Evolutionary conservation across 2,113 vertebrate genomes (phyloP).

Genomic region (Piaya cayana): DNA sequence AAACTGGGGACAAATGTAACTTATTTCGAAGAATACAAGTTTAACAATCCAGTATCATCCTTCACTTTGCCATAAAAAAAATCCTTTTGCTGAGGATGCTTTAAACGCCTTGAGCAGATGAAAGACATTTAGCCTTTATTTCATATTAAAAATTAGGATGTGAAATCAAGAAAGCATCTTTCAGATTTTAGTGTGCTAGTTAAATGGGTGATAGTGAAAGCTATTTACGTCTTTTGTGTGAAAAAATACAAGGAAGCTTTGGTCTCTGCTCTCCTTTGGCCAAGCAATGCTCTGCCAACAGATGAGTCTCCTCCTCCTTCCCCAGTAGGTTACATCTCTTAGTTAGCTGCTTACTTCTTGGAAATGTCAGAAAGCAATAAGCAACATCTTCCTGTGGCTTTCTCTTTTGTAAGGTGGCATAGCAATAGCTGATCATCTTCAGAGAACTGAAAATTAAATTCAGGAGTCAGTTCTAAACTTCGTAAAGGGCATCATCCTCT

Average conservation of each 20-base stretch:
- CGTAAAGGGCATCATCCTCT: background rate
- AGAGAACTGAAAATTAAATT: background rate
- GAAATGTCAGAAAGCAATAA: background rate
- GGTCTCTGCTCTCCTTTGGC: background rate
- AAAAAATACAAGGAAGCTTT: background rate
- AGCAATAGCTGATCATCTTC: fast-evolving
- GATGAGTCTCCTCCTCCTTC: background rate
- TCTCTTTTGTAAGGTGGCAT: background rate
- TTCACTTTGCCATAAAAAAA: slow-evolving; percentile 23
- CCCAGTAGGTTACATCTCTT: background rate
- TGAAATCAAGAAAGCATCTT: slow-evolving; percentile 35
- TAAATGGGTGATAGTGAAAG: slow-evolving; percentile 4
- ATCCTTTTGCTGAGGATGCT: slow-evolving; percentile 1
- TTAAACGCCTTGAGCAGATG: background rate
- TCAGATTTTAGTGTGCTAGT: background rate
- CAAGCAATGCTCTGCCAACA: background rate
- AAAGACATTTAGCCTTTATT: slow-evolving; percentile 55
- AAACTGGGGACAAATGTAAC: slow-evolving; percentile 57
- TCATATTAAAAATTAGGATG: slow-evolving; percentile 48
- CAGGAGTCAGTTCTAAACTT: background rate
- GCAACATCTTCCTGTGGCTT: background rate
- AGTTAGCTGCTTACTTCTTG: background rate
- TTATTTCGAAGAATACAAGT: slow-evolving; percentile 44
- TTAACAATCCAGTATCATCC: slow-evolving; percentile 52
- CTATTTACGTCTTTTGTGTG: background rate